Conservation (phyloP, 2,888 invertebrate genomes). For the Drosophila ezoana region DNA sequence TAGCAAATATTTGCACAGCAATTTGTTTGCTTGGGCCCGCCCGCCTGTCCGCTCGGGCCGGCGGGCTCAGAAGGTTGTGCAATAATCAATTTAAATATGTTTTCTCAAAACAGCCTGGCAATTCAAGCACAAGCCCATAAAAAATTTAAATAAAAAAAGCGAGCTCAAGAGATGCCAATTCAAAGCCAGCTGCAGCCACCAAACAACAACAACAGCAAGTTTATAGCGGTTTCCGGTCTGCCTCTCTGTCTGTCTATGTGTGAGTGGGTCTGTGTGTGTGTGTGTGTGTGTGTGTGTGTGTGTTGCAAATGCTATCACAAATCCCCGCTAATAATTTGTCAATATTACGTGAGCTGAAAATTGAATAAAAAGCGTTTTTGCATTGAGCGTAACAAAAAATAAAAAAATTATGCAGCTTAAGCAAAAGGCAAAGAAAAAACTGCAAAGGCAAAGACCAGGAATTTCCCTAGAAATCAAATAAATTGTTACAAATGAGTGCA, state of each 20-base stretch:
- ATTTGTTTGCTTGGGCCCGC: slow-evolving; percentile 60
- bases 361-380: slow-evolving; percentile 79
- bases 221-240: slow-evolving; percentile 41
- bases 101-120: slow-evolving; percentile 24
- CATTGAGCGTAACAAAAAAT: slow-evolving; percentile 52
- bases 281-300: slow-evolving; percentile 15
- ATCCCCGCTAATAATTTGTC: slow-evolving; percentile 83
- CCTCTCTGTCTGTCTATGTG: slow-evolving; percentile 11
- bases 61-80: slow-evolving; percentile 4
- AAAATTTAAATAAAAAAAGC: slow-evolving; percentile 54
- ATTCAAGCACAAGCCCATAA: slow-evolving; percentile 41
- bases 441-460: slow-evolving; percentile 23
- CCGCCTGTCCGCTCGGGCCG: neutral
- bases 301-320: slow-evolving; percentile 69
- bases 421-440: slow-evolving; percentile 9
- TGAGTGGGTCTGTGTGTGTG: slow-evolving; percentile 8
- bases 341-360: slow-evolving; percentile 84
- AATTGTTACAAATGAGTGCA: slow-evolving; percentile 80
- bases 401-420: slow-evolving; percentile 10
- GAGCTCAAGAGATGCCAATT: slow-evolving; percentile 47
- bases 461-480: slow-evolving; percentile 69
- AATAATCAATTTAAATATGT: slow-evolving; percentile 76
- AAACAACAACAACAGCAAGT: slow-evolving; percentile 38
- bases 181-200: slow-evolving; percentile 65
- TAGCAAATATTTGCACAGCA: slow-evolving; percentile 76